Conservation (phyloP, 2,888 invertebrate species). For the Erpobdella octoculata region DNA sequence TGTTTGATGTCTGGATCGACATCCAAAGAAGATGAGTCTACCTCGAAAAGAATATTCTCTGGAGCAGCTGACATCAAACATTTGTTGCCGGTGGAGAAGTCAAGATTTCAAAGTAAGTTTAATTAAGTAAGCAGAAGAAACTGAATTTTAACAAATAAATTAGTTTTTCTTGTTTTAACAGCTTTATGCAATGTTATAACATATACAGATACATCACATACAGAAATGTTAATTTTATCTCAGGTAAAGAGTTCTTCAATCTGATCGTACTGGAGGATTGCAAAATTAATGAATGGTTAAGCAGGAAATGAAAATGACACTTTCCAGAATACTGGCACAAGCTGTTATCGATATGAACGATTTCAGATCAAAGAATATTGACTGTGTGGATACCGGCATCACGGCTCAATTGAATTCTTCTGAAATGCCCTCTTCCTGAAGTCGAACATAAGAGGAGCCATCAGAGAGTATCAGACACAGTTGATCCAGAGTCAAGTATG, state of each 20-base stretch:
- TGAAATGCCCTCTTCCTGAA: too few relatives aligned
- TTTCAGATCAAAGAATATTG: constrained; percentile 60
- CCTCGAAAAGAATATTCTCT: constrained; percentile 93
- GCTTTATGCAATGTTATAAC: too few relatives aligned
- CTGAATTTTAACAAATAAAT: too few relatives aligned
- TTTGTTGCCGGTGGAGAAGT: constrained; percentile 90
- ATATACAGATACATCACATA: too few relatives aligned
- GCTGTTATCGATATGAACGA: constrained; percentile 75
- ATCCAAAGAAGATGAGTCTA: constrained; percentile 98
- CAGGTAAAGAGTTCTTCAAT: constrained; percentile 54
- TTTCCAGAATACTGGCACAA: constrained; percentile 81
- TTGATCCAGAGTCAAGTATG: too few relatives aligned
- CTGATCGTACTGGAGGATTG: constrained; percentile 79
- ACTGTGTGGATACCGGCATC: too few relatives aligned
- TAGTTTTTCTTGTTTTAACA: too few relatives aligned
- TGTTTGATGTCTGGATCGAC: constrained; percentile 99
- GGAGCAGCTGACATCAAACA: constrained; percentile 96
- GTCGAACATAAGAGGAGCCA: too few relatives aligned
- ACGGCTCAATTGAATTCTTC: too few relatives aligned
- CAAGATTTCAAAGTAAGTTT: constrained; percentile 93
- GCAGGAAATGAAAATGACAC: constrained; percentile 88
- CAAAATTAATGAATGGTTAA: constrained; percentile 97
- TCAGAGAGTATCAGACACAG: too few relatives aligned
- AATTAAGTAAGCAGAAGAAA: too few relatives aligned
- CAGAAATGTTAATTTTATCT: background rate